Base-by-base conservation (phyloP, 2,797 vertebrate genomes). In the Malacoraja senta region DNA sequence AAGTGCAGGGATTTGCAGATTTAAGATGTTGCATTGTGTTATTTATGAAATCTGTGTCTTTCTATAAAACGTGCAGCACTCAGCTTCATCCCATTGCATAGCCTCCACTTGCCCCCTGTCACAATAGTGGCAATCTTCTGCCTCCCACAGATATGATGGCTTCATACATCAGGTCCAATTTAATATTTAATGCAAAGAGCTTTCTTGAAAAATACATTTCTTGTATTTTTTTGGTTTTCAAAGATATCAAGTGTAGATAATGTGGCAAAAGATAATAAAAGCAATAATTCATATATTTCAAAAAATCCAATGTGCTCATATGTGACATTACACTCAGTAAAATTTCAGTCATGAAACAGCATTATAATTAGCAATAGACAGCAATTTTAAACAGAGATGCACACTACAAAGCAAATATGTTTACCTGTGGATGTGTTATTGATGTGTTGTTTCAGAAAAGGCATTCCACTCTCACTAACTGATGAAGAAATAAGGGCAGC, bases 251-350 rank as follows among this genome's bases (percentile, higher is more conserved):
- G 35, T 44, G 15, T 86, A 86, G 58, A 21, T 86, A 63, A 86
- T 63, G 10, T 86, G 58, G 58, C 61, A 65, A 88, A 88, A 65
- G 61, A 63, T 65, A 88, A 65, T 65, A 65, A 72, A 44, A 92
- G 29, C 24, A 74, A 92, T 91, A 7, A 38, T 76, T 92, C 71
- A 72, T 71, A 88, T 44, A 24, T 92, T 53, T 76, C 71, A 92
- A 92, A 38, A 92, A 76, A 76, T 58, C 71, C 26, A 76, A 26
- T 53, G 71, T 12, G 72, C n/a, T 38, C 13, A 53, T 12, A 29
- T 58, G 13, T 76, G 26, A 74, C 26, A 21, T 21, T 68, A 19
- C 0, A 35, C 29, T 86, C 61, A 88, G 7, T 68, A 68, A 68
- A 35, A 68, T 88, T 9, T 35, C 84, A 35, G 17, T 68, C 63